Evolutionary conservation across 2,113 vertebrate genomes (phyloP).

Genomic region (Mormyrus iriodes): DNA sequence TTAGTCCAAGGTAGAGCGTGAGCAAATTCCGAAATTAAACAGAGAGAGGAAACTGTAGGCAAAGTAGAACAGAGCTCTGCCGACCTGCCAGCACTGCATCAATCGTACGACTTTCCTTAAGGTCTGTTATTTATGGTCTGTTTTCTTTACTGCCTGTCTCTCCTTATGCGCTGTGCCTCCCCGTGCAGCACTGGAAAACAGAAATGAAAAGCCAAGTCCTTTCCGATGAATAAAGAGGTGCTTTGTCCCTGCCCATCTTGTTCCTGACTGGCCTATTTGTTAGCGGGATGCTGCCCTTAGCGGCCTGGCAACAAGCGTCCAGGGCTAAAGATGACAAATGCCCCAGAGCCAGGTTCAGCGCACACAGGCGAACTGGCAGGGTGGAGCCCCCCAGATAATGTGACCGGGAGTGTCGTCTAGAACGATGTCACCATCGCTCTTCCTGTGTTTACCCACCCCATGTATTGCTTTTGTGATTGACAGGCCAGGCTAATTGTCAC

Average conservation of each 20-base stretch:
- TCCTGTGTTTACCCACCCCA: background rate
- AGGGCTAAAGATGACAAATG: slow-evolving; percentile 65
- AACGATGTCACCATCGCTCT: background rate
- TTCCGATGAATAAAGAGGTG: slow-evolving; percentile 65
- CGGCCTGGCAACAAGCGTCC: slow-evolving; percentile 50
- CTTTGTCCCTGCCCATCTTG: slow-evolving; percentile 59
- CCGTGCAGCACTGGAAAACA: slow-evolving; percentile 53
- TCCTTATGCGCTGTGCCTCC: background rate
- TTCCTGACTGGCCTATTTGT: slow-evolving; percentile 61
- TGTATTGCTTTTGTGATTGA: background rate
- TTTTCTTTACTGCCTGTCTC: background rate
- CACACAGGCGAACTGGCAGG: background rate
- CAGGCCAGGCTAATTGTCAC: background rate
- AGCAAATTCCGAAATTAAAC: background rate
- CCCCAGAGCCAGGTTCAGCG: background rate
- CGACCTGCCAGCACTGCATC: background rate
- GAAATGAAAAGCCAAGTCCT: slow-evolving; percentile 63
- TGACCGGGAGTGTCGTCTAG: background rate
- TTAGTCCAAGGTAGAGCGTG: background rate
- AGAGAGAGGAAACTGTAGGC: background rate
- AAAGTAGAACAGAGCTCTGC: background rate
- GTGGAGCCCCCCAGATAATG: background rate
- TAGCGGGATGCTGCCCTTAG: slow-evolving; percentile 40
- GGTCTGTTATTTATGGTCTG: background rate
- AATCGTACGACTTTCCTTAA: background rate